phyloP scores from a whole-genome alignment of 92 coral and sea anemone genomes.

The Porites rus region DNA sequence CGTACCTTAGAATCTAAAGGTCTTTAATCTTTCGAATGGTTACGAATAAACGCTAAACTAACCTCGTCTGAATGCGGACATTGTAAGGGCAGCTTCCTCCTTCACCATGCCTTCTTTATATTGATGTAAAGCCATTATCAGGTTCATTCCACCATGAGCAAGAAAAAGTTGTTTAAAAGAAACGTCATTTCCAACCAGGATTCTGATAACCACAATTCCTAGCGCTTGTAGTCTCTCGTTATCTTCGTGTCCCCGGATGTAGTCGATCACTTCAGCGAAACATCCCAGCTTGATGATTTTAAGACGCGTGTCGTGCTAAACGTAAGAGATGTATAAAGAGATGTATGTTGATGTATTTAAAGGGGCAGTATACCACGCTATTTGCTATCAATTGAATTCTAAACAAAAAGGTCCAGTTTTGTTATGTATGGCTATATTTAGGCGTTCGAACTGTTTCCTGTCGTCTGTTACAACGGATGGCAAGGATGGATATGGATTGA shows the following conservation, averaged over 20 bases:
- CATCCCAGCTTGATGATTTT: slow-evolving; percentile 81
- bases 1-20: too few relatives aligned
- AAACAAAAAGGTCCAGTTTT: too few relatives aligned
- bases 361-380: too few relatives aligned
- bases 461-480: too few relatives aligned
- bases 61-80: slow-evolving; percentile 74
- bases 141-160: slow-evolving; percentile 91
- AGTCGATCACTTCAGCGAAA: slow-evolving; percentile 75
- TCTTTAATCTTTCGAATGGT: neutral
- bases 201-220: slow-evolving; percentile 72
- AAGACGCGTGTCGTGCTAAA: slow-evolving; percentile 75
- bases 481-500: too few relatives aligned
- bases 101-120: slow-evolving; percentile 80
- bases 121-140: slow-evolving; percentile 86
- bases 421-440: too few relatives aligned
- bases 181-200: slow-evolving; percentile 69
- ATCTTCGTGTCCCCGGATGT: slow-evolving; percentile 84
- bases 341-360: neutral
- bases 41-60: neutral
- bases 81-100: slow-evolving; percentile 73
- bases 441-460: too few relatives aligned
- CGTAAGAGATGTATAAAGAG: neutral
- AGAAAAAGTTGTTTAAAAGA: slow-evolving; percentile 76
- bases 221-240: slow-evolving; percentile 76
- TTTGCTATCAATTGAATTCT: too few relatives aligned